phyloP scores from a whole-genome alignment of 2,888 invertebrate genomes.

The Lutraria lutraria region DNA sequence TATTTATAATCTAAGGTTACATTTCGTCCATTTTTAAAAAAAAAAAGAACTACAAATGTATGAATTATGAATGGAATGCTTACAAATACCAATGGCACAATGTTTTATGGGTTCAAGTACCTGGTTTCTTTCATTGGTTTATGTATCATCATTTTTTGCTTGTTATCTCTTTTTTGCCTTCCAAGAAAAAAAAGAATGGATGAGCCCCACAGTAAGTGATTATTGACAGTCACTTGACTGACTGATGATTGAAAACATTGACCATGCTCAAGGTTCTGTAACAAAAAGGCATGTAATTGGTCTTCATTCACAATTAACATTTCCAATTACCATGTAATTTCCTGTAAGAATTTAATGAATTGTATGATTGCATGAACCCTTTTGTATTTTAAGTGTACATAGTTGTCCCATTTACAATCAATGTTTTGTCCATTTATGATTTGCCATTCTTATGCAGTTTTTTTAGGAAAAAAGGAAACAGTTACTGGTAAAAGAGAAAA shows the following conservation, averaged over 20 bases:
- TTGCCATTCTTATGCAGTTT: no score
- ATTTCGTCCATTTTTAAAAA: no score
- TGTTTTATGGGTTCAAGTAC: background rate
- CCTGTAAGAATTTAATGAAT: no score
- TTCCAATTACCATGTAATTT: background rate
- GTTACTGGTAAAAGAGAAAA: no score
- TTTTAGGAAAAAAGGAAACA: no score
- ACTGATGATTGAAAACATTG: background rate
- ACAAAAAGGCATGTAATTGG: slow-evolving; percentile 1
- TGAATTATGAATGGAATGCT: background rate
- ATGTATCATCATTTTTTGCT: background rate
- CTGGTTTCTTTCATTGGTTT: background rate
- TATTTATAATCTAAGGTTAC: no score
- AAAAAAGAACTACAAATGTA: background rate
- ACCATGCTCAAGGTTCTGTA: background rate
- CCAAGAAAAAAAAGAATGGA: background rate
- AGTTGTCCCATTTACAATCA: no score
- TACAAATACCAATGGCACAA: background rate
- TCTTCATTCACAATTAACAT: slow-evolving; percentile 11
- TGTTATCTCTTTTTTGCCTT: background rate
- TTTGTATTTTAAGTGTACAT: no score
- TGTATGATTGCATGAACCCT: no score
- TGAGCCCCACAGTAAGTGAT: background rate
- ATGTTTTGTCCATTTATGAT: no score
- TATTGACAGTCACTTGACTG: background rate